Conservation (phyloP, 2,113 vertebrate species). For the Tachysurus vachellii region DNA sequence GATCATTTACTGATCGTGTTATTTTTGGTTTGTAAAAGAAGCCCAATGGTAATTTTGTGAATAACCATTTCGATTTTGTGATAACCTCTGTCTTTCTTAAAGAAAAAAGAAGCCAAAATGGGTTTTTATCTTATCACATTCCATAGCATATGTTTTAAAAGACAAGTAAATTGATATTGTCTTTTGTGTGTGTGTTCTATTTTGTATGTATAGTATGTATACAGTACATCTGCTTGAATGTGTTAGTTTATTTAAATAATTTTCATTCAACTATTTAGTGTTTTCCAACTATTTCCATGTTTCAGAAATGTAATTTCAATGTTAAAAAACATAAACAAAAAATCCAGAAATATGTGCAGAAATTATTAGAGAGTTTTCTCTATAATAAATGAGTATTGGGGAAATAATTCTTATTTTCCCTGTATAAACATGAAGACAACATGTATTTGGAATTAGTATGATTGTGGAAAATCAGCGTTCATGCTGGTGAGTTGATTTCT, state of each 20-base stretch:
- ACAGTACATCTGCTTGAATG: background rate
- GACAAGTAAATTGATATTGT: background rate
- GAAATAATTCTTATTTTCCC: background rate
- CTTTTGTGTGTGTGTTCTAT: background rate
- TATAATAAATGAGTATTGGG: background rate
- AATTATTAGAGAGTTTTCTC: background rate
- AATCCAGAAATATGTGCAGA: background rate
- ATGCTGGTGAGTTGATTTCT: background rate
- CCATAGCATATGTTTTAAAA: slow-evolving; percentile 21
- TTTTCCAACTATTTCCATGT: background rate
- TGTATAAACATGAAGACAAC: background rate
- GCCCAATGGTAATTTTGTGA: slow-evolving; percentile 42
- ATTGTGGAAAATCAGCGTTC: background rate
- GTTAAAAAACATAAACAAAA: background rate
- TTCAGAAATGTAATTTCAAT: no score
- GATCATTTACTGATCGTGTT: slow-evolving; percentile 49
- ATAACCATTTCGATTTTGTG: slow-evolving; percentile 52
- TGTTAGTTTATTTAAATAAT: background rate
- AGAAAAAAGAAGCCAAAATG: background rate
- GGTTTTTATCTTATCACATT: slow-evolving; percentile 34
- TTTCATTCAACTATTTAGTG: background rate
- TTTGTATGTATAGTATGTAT: background rate
- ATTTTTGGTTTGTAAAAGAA: slow-evolving; percentile 50
- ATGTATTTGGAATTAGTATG: background rate
- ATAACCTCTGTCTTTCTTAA: background rate